Percentiles rank a stretch among this genome's conserved stretches.
phyloP scores from a whole-genome alignment of 2,797 vertebrate genomes.

The Cossypha polioptera region DNA sequence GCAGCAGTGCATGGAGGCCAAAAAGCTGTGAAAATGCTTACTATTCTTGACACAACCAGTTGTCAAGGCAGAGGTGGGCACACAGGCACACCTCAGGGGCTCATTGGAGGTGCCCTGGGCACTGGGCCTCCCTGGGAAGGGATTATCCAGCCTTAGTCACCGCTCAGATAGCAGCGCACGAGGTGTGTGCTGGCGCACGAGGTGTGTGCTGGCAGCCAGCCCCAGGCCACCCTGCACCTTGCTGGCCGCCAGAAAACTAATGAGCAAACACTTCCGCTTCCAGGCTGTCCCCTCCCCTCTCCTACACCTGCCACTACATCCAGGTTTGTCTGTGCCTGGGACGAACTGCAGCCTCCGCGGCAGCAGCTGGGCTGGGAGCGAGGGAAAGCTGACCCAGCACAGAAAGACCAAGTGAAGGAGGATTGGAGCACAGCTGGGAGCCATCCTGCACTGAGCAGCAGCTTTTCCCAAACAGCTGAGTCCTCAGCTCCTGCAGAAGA shows the following conservation, averaged over 20 bases:
- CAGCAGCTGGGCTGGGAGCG: not conserved
- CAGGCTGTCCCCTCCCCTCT: conserved; percentile 19
- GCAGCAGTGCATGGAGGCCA: accelerated
- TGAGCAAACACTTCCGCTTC: conserved; percentile 31
- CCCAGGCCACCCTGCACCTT: not conserved
- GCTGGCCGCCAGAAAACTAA: not conserved
- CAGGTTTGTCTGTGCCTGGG: not conserved
- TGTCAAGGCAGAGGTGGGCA: not conserved
- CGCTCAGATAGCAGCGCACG: accelerated
- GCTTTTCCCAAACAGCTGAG: not conserved
- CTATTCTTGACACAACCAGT: not conserved
- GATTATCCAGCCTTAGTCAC: not conserved
- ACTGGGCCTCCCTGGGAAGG: not conserved
- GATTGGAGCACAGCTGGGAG: accelerated
- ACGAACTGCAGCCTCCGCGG: not conserved
- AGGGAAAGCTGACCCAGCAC: not conserved
- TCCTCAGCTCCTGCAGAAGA: not conserved
- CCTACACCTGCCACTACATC: not conserved
- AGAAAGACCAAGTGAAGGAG: not conserved
- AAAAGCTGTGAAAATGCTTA: not conserved
- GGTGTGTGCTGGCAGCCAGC: not conserved
- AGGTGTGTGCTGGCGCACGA: not conserved
- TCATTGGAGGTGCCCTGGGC: not conserved
- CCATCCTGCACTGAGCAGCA: not conserved
- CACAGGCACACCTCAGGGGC: accelerated